Percentiles rank a stretch among this genome's conserved stretches.
phyloP scores from a whole-genome alignment of 2,113 vertebrate genomes.

The Charadrius vociferus region DNA sequence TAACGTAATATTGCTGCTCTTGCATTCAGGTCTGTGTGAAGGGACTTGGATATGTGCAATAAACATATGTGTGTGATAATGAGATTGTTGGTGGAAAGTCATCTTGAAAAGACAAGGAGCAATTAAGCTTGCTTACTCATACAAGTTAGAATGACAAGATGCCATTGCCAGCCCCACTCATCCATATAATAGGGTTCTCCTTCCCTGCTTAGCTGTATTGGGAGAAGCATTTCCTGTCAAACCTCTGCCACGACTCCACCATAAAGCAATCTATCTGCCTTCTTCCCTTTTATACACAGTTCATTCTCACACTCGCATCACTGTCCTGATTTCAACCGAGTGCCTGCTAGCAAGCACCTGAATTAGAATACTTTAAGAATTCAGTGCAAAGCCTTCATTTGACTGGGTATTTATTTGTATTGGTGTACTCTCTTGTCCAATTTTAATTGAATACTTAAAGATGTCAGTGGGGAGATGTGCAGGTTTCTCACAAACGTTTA shows the following conservation, averaged over 20 bases:
- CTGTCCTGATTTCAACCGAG: conserved; percentile 38
- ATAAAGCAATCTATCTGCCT: conserved; percentile 50
- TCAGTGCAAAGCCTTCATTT: background rate
- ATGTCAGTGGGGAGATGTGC: background rate
- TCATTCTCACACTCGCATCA: conserved; percentile 12
- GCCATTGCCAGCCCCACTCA: conserved; percentile 52
- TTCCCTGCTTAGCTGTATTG: conserved; percentile 25
- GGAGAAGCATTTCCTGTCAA: conserved; percentile 58
- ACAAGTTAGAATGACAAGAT: conserved; percentile 69
- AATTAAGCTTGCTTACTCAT: conserved; percentile 73
- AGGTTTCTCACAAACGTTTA: conserved; percentile 14
- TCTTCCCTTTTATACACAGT: background rate
- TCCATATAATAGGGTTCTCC: conserved; percentile 69
- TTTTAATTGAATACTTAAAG: conserved; percentile 24
- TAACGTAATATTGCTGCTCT: background rate
- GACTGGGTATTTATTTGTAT: background rate
- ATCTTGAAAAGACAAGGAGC: conserved; percentile 70
- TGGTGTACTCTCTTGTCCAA: background rate
- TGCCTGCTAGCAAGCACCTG: conserved; percentile 13
- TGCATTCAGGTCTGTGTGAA: background rate
- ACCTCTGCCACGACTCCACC: conserved; percentile 54
- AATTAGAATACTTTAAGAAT: conserved; percentile 29
- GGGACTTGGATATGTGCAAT: conserved; percentile 37
- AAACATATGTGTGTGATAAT: conserved; percentile 67
- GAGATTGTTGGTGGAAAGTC: conserved; percentile 71